Conservation (phyloP, 2,888 invertebrate species). For the Tenthredo amoena region DNA sequence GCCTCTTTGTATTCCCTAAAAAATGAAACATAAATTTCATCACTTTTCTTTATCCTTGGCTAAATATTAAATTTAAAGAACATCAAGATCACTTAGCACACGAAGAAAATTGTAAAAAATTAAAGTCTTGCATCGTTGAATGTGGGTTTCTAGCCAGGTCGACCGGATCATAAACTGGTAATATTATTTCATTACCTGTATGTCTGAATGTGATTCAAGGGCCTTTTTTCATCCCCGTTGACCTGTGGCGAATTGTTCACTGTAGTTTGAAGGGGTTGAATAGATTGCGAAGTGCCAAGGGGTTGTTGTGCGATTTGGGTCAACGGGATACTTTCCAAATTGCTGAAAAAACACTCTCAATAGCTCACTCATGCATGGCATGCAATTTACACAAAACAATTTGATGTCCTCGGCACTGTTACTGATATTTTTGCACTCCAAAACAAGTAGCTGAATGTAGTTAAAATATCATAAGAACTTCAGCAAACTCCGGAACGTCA, state of each 20-base stretch:
- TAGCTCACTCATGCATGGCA: slow-evolving; percentile 63
- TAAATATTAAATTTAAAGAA: slow-evolving; percentile 21
- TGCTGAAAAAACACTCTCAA: slow-evolving; percentile 66
- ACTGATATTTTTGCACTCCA: neutral
- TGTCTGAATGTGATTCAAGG: slow-evolving; percentile 86
- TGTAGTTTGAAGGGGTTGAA: slow-evolving; percentile 67
- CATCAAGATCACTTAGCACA: slow-evolving; percentile 24
- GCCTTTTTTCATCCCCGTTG: slow-evolving; percentile 85
- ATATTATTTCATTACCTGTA: slow-evolving; percentile 82
- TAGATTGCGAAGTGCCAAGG: slow-evolving; percentile 65
- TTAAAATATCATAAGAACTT: neutral
- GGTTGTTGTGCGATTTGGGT: slow-evolving; percentile 63
- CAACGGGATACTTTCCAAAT: slow-evolving; percentile 69
- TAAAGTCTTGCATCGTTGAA: slow-evolving; percentile 23
- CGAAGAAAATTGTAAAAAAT: slow-evolving; percentile 43
- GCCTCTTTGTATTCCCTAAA: slow-evolving; percentile 94
- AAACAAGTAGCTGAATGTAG: neutral
- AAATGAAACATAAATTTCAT: slow-evolving; percentile 48
- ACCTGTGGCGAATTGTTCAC: slow-evolving; percentile 68
- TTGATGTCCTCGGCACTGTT: neutral
- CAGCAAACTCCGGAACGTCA: neutral
- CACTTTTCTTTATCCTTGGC: neutral
- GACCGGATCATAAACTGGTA: neutral
- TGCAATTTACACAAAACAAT: slow-evolving; percentile 52
- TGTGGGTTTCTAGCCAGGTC: slow-evolving; percentile 11